Percentiles rank a stretch among this genome's conserved stretches.
phyloP scores from a whole-genome alignment of 1,140 invertebrate species.

The Aphis gossypii region DNA sequence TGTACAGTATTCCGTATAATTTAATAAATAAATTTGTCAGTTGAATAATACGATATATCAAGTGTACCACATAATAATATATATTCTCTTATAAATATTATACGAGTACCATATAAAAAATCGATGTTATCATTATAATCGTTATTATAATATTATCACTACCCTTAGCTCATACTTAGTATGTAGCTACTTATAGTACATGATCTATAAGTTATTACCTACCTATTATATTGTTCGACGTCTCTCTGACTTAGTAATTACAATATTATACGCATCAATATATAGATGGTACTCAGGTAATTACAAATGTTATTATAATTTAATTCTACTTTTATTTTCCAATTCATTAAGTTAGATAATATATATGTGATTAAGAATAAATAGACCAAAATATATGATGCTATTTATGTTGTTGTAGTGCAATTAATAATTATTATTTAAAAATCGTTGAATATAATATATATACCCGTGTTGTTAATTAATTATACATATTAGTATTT shows the following conservation, averaged over 20 bases:
- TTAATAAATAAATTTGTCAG: neutral
- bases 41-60: neutral
- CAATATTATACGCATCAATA: neutral
- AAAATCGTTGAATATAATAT: conserved; percentile 46
- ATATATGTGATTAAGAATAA: neutral
- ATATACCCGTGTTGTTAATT: conserved; percentile 46
- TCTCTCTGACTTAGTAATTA: neutral
- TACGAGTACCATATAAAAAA: neutral
- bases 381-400: neutral
- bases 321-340: neutral
- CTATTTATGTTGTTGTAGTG: conserved; percentile 26
- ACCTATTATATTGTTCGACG: neutral
- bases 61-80: neutral
- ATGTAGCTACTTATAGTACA: no score
- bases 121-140: neutral
- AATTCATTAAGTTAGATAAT: neutral
- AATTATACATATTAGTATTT: conserved; percentile 44
- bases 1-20: no score
- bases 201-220: neutral
- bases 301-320: neutral
- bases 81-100: neutral
- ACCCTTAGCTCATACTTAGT: neutral
- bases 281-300: neutral
- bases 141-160: neutral
- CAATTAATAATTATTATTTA: conserved; percentile 47